These are phyloP conservation scores for Rhea pennata DNA, from an alignment of 2,113 vertebrate genomes.

Conservation along the genomic window DNA sequence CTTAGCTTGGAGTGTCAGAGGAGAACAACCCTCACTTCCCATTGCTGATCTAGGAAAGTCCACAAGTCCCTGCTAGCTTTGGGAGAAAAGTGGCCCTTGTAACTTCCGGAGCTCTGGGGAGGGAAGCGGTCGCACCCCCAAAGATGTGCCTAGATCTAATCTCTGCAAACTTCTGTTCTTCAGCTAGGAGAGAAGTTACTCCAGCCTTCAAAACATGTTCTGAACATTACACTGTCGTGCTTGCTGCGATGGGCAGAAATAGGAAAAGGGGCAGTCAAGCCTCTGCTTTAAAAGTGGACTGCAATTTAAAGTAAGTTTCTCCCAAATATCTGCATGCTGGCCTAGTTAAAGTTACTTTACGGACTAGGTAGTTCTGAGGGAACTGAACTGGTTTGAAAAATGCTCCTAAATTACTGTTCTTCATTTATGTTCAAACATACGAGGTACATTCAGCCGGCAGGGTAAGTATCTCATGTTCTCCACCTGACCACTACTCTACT, in stretches of 20 bases:
- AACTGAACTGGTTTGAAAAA: background rate
- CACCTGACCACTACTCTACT: background rate
- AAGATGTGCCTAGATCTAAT: background rate
- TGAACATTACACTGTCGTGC: background rate
- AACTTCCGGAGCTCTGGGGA: background rate
- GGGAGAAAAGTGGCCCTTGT: background rate
- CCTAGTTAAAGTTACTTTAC: background rate
- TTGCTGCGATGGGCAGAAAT: background rate
- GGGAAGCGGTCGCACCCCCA: background rate
- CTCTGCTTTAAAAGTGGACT: background rate
- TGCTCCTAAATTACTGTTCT: background rate
- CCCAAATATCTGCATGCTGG: background rate
- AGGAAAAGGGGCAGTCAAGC: background rate
- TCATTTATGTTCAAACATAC: background rate
- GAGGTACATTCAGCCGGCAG: fast-evolving
- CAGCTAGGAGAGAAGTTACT: background rate
- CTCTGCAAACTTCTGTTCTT: background rate
- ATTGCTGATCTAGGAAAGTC: background rate
- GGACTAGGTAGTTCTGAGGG: background rate
- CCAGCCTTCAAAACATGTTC: background rate
- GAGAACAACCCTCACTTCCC: background rate
- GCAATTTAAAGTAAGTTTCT: background rate
- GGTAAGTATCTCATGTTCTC: background rate
- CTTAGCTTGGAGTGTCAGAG: background rate
- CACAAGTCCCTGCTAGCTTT: background rate